Evolutionary conservation across 1,140 invertebrate genomes (phyloP).

Genomic region (Cherax destructor): DNA sequence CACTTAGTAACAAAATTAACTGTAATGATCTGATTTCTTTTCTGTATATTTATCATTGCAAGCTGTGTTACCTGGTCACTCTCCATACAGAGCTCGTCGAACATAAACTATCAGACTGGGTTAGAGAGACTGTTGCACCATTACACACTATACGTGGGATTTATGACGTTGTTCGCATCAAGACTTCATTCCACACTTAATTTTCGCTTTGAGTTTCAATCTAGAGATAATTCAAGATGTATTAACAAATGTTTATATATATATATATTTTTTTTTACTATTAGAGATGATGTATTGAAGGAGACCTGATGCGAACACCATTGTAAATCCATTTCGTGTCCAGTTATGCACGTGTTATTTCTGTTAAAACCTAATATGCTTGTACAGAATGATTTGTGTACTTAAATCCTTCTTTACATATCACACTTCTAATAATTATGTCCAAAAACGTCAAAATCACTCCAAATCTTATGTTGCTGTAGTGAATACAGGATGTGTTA

Average conservation of each 20-base stretch:
- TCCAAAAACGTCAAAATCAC: conserved; percentile 18
- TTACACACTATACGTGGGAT: neutral
- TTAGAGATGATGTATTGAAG: neutral
- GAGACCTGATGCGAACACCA: neutral
- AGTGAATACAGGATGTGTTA: conserved; percentile 43
- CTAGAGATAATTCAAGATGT: neutral
- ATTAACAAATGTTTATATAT: neutral
- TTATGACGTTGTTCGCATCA: neutral
- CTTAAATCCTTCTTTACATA: conserved; percentile 38
- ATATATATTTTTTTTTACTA: neutral
- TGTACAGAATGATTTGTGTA: conserved; percentile 16
- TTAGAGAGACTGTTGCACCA: neutral
- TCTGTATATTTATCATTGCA: neutral
- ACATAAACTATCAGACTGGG: neutral
- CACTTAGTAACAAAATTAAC: conserved; percentile 39
- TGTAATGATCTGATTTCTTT: neutral
- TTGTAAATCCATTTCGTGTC: conserved; percentile 10
- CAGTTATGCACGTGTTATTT: neutral
- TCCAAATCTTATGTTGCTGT: conserved; percentile 33
- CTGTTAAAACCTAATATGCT: neutral
- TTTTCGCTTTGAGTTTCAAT: neutral
- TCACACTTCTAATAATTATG: conserved; percentile 17
- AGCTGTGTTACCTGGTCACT: conserved; percentile 9
- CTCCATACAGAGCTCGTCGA: conserved; percentile 9
- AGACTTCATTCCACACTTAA: neutral